phyloP scores from a whole-genome alignment of 92 coral and sea anemone species.

The Virgularia gustaviana region DNA sequence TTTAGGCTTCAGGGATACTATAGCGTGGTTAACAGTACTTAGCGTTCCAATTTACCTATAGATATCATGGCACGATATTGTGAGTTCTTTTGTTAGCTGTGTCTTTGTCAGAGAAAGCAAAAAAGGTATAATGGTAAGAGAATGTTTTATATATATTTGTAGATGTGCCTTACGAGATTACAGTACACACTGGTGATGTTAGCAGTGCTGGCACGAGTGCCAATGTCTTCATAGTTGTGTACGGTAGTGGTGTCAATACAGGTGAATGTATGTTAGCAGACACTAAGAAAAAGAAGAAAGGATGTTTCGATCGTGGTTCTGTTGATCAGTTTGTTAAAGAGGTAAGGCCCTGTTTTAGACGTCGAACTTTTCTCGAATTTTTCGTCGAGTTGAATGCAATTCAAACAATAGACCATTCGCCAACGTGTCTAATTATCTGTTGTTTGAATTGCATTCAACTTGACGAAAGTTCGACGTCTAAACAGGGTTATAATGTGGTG shows the following conservation, averaged over 20 bases:
- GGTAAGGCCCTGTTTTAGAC: slow-evolving; percentile 57
- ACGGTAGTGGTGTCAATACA: slow-evolving; percentile 74
- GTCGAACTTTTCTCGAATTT: neutral
- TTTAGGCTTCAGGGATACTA: too few species aligned
- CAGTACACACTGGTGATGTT: slow-evolving; percentile 79
- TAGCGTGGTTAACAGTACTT: too few species aligned
- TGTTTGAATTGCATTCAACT: too few species aligned
- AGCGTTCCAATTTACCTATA: too few species aligned
- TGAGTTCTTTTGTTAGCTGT: too few species aligned
- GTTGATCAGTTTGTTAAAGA: slow-evolving; percentile 93
- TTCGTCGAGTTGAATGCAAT: neutral
- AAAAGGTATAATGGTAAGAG: too few species aligned
- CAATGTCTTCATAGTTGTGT: slow-evolving; percentile 72
- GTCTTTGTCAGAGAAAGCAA: too few species aligned
- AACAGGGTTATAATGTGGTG: too few species aligned
- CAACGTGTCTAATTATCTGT: too few species aligned
- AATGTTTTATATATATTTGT: too few species aligned
- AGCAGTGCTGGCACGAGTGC: slow-evolving; percentile 88
- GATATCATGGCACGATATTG: too few species aligned
- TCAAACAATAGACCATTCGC: neutral
- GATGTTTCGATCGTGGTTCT: slow-evolving; percentile 81
- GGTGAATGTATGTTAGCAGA: slow-evolving; percentile 80
- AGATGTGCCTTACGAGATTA: slow-evolving; percentile 96
- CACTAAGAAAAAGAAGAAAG: slow-evolving; percentile 85
- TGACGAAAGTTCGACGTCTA: too few species aligned